Evolutionary conservation across 2,888 invertebrate genomes (phyloP), one percentile per base, ranked within the genome.

Genomic region (Parthenolecanium corni): DNA sequence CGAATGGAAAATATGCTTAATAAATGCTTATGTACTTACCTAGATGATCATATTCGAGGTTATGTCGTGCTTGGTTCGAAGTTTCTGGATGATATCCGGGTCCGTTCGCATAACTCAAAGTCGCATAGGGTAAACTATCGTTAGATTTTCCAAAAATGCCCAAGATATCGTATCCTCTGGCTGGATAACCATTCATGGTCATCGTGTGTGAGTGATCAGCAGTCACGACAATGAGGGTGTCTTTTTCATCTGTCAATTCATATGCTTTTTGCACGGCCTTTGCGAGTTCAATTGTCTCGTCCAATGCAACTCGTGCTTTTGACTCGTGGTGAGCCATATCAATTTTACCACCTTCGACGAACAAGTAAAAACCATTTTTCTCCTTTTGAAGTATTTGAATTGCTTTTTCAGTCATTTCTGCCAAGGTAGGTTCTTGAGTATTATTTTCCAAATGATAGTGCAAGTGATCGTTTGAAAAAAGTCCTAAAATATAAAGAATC

Each of bases 151-250:
- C 71, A 14, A 71, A 71, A 1, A 74, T 70, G 0, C 80, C 80
- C 18, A 83, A 74, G 47, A 84, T 79, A 65, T 80, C 74, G 49
- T 76, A 76, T 46, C 81, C 82, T 63, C 89, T 77, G 54, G 78
- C 75, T 0, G 87, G 82, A 69, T 89, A 89, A 0, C 89, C 89
- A 54, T 81, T 81, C 25, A 86, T 79, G 0, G 82, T 81, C 82
- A 89, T 82, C 0, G 85, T 84, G 69, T 88, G 88, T 0, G 85
- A 82, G 71, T 89, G 89, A 72, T 89, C 88, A 0, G 88, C 77
- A 0, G 82, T 86, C 14, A 86, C 89, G 0, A 91, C 80, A 23
- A 89, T 82, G 2, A 92, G 73, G 0, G 69, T 69, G 24, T 69
- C 68, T 1, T 67, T 61, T 38, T 65, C 73, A 58, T 75, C 75